A percentile compares a stretch with the other conserved stretches of the same genome.
Evolutionary conservation across 2,797 vertebrate species (phyloP).

Genomic region (Eulemur rubriventer): DNA sequence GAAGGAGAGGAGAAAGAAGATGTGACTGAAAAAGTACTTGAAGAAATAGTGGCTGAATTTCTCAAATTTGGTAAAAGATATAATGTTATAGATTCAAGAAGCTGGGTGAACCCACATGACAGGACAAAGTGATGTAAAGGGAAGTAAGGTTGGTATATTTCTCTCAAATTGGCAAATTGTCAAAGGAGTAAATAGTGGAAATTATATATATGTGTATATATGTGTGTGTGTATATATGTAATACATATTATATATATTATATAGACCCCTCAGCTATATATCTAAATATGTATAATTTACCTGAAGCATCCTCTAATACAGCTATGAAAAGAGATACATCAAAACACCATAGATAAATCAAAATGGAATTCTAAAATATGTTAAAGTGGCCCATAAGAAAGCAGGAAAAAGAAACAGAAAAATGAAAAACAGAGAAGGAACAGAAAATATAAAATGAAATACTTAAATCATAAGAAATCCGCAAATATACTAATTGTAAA

Average conservation of each 20-base stretch:
- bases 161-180: neutral
- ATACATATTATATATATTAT: too few species aligned
- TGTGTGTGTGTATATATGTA: neutral
- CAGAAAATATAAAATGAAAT: neutral
- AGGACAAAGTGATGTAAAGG: neutral
- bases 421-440: too few species aligned
- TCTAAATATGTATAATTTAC: neutral
- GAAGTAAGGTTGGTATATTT: neutral
- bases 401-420: neutral
- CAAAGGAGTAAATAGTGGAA: too few species aligned
- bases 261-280: neutral
- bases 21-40: too few species aligned
- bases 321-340: neutral
- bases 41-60: too few species aligned
- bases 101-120: neutral
- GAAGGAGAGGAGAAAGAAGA: too few species aligned
- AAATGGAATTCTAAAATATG: too few species aligned
- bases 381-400: too few species aligned
- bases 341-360: neutral
- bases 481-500: neutral
- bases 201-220: too few species aligned
- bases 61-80: too few species aligned
- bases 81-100: too few species aligned
- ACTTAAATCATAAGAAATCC: neutral
- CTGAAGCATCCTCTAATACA: neutral